Evolutionary conservation across 2,888 invertebrate genomes (phyloP).

Genomic region (Aromia moschata): DNA sequence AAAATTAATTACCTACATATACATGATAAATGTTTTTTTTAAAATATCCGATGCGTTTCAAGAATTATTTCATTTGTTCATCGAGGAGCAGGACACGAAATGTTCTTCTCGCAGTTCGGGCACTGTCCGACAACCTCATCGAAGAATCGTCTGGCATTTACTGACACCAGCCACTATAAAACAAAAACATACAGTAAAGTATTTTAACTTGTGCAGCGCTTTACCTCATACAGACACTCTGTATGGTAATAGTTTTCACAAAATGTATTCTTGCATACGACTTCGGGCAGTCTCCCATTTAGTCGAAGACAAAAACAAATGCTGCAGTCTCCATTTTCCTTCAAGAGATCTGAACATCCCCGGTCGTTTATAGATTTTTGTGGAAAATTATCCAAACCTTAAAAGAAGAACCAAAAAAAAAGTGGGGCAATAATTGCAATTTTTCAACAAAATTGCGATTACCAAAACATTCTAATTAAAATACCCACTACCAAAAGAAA

Average conservation of each 20-base stretch:
- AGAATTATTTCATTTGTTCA: background rate
- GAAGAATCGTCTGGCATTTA: slow-evolving; percentile 52
- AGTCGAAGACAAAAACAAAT: slow-evolving; percentile 60
- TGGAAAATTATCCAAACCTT: slow-evolving; percentile 55
- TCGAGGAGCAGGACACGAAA: slow-evolving; percentile 42
- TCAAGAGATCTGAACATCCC: slow-evolving; percentile 45
- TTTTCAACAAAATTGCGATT: too few species aligned
- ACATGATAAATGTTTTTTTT: too few species aligned
- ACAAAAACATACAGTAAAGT: slow-evolving; percentile 12
- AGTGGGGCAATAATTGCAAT: too few species aligned
- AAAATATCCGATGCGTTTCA: too few species aligned
- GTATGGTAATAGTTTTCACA: slow-evolving; percentile 60
- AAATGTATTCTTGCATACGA: slow-evolving; percentile 57
- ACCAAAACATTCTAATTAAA: too few species aligned
- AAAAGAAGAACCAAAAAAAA: slow-evolving; percentile 35
- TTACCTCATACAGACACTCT: slow-evolving; percentile 62
- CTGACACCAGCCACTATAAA: slow-evolving; percentile 57
- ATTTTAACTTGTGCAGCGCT: background rate
- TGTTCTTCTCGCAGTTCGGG: slow-evolving; percentile 58
- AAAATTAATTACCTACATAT: too few species aligned
- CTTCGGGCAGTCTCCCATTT: slow-evolving; percentile 59
- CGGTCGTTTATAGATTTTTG: slow-evolving; percentile 33
- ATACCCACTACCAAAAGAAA: too few species aligned
- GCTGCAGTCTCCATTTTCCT: slow-evolving; percentile 57
- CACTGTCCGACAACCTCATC: slow-evolving; percentile 56